Base-by-base conservation (phyloP, 2,888 invertebrate genomes). In the Xylophagus ater region DNA sequence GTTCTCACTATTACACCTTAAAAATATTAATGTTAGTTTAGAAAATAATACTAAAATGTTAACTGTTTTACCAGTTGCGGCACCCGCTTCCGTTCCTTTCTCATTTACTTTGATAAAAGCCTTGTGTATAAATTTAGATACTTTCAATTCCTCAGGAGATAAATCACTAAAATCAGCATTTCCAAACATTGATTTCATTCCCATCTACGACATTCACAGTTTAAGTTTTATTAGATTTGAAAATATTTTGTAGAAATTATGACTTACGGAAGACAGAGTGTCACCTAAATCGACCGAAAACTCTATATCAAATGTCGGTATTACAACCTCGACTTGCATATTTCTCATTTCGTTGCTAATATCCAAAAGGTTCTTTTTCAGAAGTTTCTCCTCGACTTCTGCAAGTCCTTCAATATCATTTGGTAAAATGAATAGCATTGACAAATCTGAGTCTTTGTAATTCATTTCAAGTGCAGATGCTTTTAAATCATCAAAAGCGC, bases 51-150 rank as follows among this genome's bases (percentile, higher is more conserved):
- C 8, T 2, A 20, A 20, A 20, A 20, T 8, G 5, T 7, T 20
- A 7, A 20, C 8, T 7, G 3, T 7, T 24, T 71, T 66, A 84
- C 84, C 82, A 37, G 87, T 86, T 28, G 84, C 86, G 1, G 88
- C 88, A n/a, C 87, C 85, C 0, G 89, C 88, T 59, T 88, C 88
- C 1, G 83, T 80, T 1, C 90, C 90, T 59, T 88, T 83, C 58
- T 90, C 90, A 56, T 87, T 84, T 0, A 90, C 85, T 58, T 87
- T 84, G 50, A 90, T 81, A 55, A 81, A 84, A 0, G 87, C 85
- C 58, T 90, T 90, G 59, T 90, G 90, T 6, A 87, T 59, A 1
- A 81, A 80, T 53, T 81, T 74, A 21, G 78, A 78, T 0, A 89
- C 80, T 34, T 53, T 64, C 12, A 89, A 52, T 0, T 54, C 20